phyloP scores from a whole-genome alignment of 1,140 invertebrate species.

The Lasaia peninsularis region DNA sequence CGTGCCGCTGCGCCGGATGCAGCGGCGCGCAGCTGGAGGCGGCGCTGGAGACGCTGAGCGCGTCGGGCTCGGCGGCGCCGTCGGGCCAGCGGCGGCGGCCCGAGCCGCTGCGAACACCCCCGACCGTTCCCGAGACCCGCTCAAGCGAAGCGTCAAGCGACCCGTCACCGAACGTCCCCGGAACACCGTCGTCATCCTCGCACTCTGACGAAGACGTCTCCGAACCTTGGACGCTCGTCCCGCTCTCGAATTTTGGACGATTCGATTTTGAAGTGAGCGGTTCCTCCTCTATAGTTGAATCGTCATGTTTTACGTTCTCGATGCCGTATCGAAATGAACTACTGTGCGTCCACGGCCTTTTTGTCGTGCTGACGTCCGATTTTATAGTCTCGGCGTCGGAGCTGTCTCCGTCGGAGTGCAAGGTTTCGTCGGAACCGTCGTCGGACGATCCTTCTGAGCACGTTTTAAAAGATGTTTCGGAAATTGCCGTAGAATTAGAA shows the following conservation, averaged over 20 bases:
- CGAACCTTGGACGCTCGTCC: slow-evolving; percentile 48
- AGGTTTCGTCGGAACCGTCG: slow-evolving; percentile 53
- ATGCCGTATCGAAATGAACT: slow-evolving; percentile 61
- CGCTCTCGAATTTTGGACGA: slow-evolving; percentile 52
- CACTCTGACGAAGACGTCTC: slow-evolving; percentile 55
- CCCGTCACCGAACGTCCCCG: slow-evolving; percentile 49
- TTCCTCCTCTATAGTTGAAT: slow-evolving; percentile 45
- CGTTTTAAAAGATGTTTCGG: slow-evolving; percentile 60
- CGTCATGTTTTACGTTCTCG: slow-evolving; percentile 31
- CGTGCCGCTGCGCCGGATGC: slow-evolving; percentile 57
- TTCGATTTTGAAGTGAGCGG: slow-evolving; percentile 1
- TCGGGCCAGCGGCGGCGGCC: slow-evolving; percentile 64
- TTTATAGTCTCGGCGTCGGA: slow-evolving; percentile 66
- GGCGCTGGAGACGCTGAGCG: slow-evolving; percentile 64
- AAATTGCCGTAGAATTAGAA: slow-evolving; percentile 62
- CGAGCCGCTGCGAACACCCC: slow-evolving; percentile 73
- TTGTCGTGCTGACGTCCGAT: slow-evolving; percentile 55
- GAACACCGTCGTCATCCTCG: slow-evolving; percentile 56
- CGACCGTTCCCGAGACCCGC: slow-evolving; percentile 52
- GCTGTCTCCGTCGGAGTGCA: slow-evolving; percentile 58
- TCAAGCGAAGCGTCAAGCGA: slow-evolving; percentile 74
- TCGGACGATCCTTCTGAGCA: slow-evolving; percentile 64
- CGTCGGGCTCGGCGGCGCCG: slow-evolving; percentile 61
- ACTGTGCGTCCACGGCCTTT: slow-evolving; percentile 64
- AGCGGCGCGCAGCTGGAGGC: slow-evolving; percentile 64